Percentiles rank a stretch among this genome's conserved stretches.
These are phyloP conservation scores for Opisthocomus hoazin DNA, from an alignment of 2,113 vertebrate species.

Conservation along the genomic window DNA sequence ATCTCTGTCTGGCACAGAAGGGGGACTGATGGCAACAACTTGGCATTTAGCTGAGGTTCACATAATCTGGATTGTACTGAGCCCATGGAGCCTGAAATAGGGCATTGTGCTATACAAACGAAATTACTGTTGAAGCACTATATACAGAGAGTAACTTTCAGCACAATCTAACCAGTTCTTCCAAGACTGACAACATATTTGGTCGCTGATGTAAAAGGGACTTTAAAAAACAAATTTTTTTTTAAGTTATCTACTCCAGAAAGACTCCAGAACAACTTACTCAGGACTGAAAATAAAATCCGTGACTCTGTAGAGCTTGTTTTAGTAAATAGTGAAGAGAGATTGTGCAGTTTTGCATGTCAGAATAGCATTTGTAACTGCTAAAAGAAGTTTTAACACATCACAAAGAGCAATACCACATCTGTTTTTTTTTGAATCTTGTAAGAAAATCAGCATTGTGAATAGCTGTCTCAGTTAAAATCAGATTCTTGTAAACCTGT, in stretches of 20 bases:
- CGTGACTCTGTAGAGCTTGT: neutral
- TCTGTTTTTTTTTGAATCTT: neutral
- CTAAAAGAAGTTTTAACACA: neutral
- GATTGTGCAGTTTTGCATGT: neutral
- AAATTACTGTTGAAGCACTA: neutral
- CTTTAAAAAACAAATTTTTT: neutral
- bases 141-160: neutral
- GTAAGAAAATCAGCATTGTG: neutral
- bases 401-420: neutral
- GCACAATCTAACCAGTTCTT: neutral
- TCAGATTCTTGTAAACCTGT: neutral
- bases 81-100: neutral
- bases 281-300: neutral
- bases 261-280: neutral
- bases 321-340: neutral
- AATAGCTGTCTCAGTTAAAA: neutral
- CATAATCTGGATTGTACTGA: neutral
- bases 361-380: neutral
- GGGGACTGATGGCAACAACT: neutral
- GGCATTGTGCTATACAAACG: neutral
- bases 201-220: neutral
- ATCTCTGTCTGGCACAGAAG: neutral
- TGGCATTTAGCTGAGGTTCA: neutral
- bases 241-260: neutral
- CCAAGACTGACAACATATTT: neutral